These are phyloP conservation scores for Lepidochitona cinerea DNA, from an alignment of 2,888 invertebrate species.

Conservation along the genomic window DNA sequence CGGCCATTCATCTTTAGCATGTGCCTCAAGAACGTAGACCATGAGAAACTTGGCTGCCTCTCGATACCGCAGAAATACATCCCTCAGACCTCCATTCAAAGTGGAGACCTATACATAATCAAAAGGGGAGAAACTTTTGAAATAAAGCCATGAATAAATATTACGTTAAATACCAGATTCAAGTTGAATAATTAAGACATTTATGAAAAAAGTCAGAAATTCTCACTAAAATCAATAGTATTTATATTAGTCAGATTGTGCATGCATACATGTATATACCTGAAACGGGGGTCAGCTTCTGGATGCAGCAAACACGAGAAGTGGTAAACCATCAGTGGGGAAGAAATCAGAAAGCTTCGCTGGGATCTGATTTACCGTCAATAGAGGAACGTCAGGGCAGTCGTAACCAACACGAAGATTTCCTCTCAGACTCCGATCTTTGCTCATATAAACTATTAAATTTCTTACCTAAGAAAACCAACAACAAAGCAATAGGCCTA, in stretches of 20 bases:
- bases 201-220: too few species aligned
- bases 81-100: not conserved
- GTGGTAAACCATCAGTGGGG: not conserved
- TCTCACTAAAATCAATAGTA: too few species aligned
- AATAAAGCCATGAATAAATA: too few species aligned
- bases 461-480: not conserved
- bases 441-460: not conserved
- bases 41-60: not conserved
- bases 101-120: not conserved
- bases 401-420: not conserved
- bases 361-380: not conserved
- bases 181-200: too few species aligned
- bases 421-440: not conserved
- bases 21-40: not conserved
- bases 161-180: too few species aligned
- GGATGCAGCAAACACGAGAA: not conserved
- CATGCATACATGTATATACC: too few species aligned
- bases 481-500: too few species aligned
- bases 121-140: too few species aligned
- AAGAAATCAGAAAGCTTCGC: not conserved
- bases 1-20: slow-evolving; percentile 1
- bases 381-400: not conserved
- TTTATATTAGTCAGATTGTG: too few species aligned
- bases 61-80: not conserved
- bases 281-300: slow-evolving; percentile 5